Evolutionary conservation across 2,888 invertebrate genomes (phyloP), one percentile per base, ranked within the genome.

Genomic region (Ochropleura leucogaster): DNA sequence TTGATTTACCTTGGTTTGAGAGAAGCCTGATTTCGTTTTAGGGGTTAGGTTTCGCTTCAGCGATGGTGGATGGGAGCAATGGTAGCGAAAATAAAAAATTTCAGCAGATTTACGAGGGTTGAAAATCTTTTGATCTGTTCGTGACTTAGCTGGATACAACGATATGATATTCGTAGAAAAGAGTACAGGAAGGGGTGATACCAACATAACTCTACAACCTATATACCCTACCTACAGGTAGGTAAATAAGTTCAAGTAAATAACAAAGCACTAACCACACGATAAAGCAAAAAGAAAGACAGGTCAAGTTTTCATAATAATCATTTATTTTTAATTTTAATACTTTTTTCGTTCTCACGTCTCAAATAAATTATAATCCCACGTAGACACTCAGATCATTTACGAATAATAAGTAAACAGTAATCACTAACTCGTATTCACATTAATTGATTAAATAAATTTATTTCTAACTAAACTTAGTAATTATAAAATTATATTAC

Each of bases 381-480:
- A 85, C 79, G 80, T 85, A 79, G 88, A 88, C 91, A 91, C 86
- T 93, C 93, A 93, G 93, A 93, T 93, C 92, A 90, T 91, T 90
- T 86, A 87, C 85, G 78, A 89, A 89, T 86, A 88, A 87, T 82
- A 85, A 82, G 79, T 77, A 85, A 82, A 79, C 70, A 74, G 76
- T 85, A 84, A 87, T 86, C 84, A 87, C 81, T 88, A 88, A 84
- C 80, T 86, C 70, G 86, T 83, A 79, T 85, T 85, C 80, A 83
- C 80, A 83, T 84, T 69, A 79, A 74, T 82, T 74, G 83, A 83
- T 88, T 82, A 83, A 84, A 87, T 86, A 85, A 73, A 79, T 74
- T 78, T 78, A 80, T 80, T 79, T 65, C 80, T 85, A 84, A 74
- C 79, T 82, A 85, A 81, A 79, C 77, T 81, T 82, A 83, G 62